Base-by-base conservation (phyloP, 2,888 invertebrate species). In the Diabrotica balteata region DNA sequence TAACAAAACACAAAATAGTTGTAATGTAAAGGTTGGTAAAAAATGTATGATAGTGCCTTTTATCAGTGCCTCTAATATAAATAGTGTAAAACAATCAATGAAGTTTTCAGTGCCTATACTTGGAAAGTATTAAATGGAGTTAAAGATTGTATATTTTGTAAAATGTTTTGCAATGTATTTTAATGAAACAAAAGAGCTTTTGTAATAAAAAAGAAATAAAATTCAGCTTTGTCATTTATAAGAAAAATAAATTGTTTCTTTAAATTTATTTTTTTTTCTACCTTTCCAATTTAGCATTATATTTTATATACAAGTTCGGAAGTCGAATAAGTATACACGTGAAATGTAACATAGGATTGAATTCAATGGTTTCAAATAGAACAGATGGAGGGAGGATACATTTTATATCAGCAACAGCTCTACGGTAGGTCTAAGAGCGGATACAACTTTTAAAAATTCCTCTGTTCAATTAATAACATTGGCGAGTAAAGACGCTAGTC, bases 191-290 rank as follows among this genome's bases (percentile, higher is more conserved):
- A 71, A 72, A 66, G 72, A 77, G 81, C 82, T 82, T 81, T 79
- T 83, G 82, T 83, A 83, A 82, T 79, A 80, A 79, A 76, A 55
- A 51, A 51, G 22, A 80, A 78, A 77, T 76, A 77, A 78, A 77
- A 79, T 80, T 81, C 79, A 81, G 83, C 83, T 57, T 84, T 84
- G 80, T 80, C 80, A 80, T 79, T 80, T 80, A 76, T 78, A 79
- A 79, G 76, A 80, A 80, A 77, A 77, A 78, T 73, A 75, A 77
- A 69, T 68, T 59, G 70, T 72, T 69, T 66, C 58, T 44, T 63
- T 57, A 42, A 58, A 45, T 57, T 45, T n/a, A 44, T 6, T 10
- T 42, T 54, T n/a, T 54, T 42, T 43, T 8, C 42, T 7, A 10
- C 9, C 7, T 49, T 49, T 54, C 42, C 54, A 32, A 32, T 32